Percentiles rank a stretch among this genome's conserved stretches.
Conservation (phyloP, 53 echinoderm and acorn worm genomes). For the Crossaster papposus region DNA sequence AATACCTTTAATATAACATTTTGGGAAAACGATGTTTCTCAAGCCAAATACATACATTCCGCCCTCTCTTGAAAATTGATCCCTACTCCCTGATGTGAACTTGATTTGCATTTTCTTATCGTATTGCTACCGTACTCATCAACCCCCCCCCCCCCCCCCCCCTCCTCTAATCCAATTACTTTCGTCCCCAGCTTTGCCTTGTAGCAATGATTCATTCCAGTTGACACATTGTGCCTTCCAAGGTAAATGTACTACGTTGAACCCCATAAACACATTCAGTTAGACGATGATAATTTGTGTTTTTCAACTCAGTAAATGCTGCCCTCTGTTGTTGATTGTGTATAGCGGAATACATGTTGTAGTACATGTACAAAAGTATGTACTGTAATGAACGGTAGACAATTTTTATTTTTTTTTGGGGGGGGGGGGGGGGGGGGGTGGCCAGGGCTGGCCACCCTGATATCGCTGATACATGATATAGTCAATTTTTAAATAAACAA, state of each 20-base stretch:
- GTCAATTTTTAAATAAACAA: no score
- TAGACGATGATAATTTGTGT: no score
- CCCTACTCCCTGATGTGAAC: neutral
- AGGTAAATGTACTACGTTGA: neutral
- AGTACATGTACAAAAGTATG: no score
- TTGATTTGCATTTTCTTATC: neutral
- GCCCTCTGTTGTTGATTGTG: conserved; percentile 23
- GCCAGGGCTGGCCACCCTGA: no score
- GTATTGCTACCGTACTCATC: no score
- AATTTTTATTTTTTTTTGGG: no score
- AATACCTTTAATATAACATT: neutral
- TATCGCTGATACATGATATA: no score
- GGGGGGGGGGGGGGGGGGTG: no score
- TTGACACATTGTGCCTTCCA: neutral
- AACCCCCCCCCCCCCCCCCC: no score
- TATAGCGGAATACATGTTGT: neutral
- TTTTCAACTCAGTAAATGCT: conserved; percentile 14
- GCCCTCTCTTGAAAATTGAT: neutral
- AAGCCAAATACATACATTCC: neutral
- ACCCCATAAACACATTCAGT: neutral
- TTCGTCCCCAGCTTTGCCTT: neutral
- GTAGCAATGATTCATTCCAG: neutral
- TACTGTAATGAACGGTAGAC: neutral
- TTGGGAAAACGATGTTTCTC: neutral
- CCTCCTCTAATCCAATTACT: neutral